Conservation (phyloP, 1,140 invertebrate species). For the Proctacanthus coquilletti region DNA sequence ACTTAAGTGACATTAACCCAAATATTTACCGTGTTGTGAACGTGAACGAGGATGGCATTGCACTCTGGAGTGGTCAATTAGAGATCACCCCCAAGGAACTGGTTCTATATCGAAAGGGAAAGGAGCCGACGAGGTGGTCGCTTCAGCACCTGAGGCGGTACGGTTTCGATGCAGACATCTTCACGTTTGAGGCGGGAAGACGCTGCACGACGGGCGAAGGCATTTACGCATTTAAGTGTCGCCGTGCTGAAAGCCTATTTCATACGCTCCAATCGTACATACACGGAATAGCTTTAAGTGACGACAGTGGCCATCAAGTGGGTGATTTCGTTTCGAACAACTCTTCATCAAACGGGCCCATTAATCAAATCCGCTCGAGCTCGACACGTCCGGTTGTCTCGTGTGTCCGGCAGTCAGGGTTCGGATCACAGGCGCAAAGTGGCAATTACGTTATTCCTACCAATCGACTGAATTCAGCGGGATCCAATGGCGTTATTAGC, state of each 20-base stretch:
- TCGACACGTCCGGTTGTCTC: too few species aligned
- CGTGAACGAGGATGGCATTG: constrained; percentile 18
- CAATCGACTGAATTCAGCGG: too few species aligned
- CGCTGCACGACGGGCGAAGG: constrained; percentile 82
- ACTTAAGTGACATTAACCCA: constrained; percentile 4
- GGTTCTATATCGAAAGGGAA: constrained; percentile 61
- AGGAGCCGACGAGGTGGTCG: constrained; percentile 76
- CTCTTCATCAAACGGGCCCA: too few species aligned
- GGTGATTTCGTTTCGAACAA: too few species aligned
- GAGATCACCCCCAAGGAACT: constrained; percentile 77
- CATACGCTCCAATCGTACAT: constrained; percentile 76
- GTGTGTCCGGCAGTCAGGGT: too few species aligned
- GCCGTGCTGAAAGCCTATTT: constrained; percentile 80
- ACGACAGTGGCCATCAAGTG: too few species aligned
- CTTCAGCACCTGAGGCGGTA: constrained; percentile 80
- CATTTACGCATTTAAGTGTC: constrained; percentile 89
- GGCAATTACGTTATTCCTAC: too few species aligned
- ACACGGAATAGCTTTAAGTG: too few species aligned
- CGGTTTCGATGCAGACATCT: constrained; percentile 81
- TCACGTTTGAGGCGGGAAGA: constrained; percentile 92
- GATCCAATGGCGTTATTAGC: too few species aligned
- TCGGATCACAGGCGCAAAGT: too few species aligned
- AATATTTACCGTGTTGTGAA: constrained; percentile 6
- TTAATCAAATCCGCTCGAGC: too few species aligned
- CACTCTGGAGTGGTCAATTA: constrained; percentile 59